phyloP scores from a whole-genome alignment of 2,888 invertebrate species.

The Lottia gigantea region DNA sequence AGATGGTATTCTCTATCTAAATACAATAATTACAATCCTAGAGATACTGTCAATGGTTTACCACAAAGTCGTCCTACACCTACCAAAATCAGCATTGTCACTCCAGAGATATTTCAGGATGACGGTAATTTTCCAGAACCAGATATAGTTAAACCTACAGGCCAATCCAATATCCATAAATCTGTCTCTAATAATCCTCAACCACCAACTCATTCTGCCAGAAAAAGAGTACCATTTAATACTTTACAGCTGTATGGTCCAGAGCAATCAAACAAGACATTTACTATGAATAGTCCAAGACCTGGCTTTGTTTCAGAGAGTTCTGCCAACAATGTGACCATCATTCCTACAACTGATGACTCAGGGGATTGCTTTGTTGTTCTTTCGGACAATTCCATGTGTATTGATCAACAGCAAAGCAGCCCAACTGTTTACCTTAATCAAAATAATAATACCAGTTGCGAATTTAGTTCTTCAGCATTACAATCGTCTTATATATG shows the following conservation, averaged over 20 bases:
- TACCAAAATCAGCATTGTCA: not conserved
- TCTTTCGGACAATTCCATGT: not conserved
- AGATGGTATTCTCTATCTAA: not conserved
- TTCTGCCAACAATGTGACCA: not conserved
- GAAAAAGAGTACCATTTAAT: not conserved
- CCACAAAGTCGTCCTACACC: not conserved
- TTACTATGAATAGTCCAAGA: not conserved
- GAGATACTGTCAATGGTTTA: too few relatives aligned
- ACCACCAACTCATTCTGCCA: not conserved
- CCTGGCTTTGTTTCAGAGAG: not conserved
- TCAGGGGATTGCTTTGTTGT: not conserved
- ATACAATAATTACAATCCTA: not conserved
- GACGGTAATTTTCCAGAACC: not conserved
- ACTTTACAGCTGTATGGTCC: not conserved
- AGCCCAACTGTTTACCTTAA: too few relatives aligned
- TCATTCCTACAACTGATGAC: not conserved
- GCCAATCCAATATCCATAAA: not conserved
- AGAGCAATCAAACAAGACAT: too few relatives aligned
- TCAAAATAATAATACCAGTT: too few relatives aligned
- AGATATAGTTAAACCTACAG: not conserved
- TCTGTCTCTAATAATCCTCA: not conserved
- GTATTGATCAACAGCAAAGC: too few relatives aligned
- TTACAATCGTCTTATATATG: too few relatives aligned
- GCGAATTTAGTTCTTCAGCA: too few relatives aligned
- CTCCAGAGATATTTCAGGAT: not conserved